phyloP scores from a whole-genome alignment of 2,888 invertebrate species.

The Bembecia ichneumoniformis region DNA sequence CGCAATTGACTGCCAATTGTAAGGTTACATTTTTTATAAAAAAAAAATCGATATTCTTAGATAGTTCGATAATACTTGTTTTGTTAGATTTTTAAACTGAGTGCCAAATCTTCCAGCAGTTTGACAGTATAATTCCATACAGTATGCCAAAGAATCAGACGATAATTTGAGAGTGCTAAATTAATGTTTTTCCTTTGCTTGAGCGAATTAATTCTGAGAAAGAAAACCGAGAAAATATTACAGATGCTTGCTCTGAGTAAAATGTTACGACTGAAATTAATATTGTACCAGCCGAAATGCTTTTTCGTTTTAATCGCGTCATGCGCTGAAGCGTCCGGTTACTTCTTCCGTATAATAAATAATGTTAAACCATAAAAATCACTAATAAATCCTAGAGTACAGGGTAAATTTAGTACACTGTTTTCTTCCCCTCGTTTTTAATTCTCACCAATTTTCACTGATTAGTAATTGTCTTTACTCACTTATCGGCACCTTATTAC shows the following conservation, averaged over 20 bases:
- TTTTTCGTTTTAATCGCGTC: constrained; percentile 30
- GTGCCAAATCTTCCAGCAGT: constrained; percentile 44
- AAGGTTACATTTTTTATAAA: constrained; percentile 55
- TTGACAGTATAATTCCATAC: constrained; percentile 31
- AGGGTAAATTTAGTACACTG: constrained; percentile 69
- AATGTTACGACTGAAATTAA: constrained; percentile 58
- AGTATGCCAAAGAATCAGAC: constrained; percentile 23
- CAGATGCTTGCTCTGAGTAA: constrained; percentile 49
- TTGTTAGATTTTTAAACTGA: constrained; percentile 53
- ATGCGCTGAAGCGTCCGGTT: constrained; percentile 18
- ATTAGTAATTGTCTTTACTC: constrained; percentile 53
- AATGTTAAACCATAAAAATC: constrained; percentile 44
- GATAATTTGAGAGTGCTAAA: constrained; percentile 5
- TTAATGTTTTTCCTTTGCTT: constrained; percentile 4
- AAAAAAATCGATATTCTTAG: constrained; percentile 52
- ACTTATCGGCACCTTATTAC: constrained; percentile 61
- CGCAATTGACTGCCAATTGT: constrained; percentile 72
- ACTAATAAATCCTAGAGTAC: constrained; percentile 68
- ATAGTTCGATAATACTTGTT: constrained; percentile 58
- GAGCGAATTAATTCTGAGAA: constrained; percentile 21
- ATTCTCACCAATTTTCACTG: constrained; percentile 59
- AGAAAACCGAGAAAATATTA: constrained; percentile 33
- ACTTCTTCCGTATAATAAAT: constrained; percentile 30
- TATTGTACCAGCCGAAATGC: constrained; percentile 20
- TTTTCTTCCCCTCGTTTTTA: constrained; percentile 52